Conservation (phyloP, 2,113 vertebrate species). For the Aptenodytes forsteri region DNA sequence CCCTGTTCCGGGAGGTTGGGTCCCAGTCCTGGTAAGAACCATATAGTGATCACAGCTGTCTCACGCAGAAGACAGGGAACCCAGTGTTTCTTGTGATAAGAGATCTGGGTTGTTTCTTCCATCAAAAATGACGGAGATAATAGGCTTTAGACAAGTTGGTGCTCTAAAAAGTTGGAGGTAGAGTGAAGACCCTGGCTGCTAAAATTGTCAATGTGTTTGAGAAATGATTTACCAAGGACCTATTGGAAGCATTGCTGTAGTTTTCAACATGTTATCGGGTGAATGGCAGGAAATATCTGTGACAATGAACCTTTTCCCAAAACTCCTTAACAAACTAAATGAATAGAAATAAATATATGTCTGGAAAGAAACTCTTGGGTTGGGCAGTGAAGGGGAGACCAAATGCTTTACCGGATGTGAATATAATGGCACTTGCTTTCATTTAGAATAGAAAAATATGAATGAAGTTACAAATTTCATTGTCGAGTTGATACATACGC, state of each 20-base stretch:
- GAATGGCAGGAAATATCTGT: background rate
- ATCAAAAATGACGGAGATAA: background rate
- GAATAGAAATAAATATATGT: background rate
- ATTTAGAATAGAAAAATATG: background rate
- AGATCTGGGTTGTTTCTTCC: background rate
- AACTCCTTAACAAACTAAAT: background rate
- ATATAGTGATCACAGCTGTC: background rate
- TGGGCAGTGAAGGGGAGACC: background rate
- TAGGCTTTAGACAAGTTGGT: background rate
- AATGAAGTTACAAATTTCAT: background rate
- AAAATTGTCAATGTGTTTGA: slow-evolving; percentile 21
- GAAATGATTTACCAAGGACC: background rate
- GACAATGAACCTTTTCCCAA: background rate
- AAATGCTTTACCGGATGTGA: background rate
- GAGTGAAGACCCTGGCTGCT: background rate
- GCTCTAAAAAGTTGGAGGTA: background rate
- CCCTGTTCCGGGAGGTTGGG: background rate
- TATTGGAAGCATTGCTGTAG: background rate
- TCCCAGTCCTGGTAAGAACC: background rate
- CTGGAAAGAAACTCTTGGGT: background rate
- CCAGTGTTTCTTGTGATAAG: too few species aligned
- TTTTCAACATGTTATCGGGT: background rate
- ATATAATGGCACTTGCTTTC: background rate
- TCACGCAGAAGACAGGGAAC: background rate
- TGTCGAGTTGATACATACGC: background rate